Evolutionary conservation across 2,113 vertebrate species (phyloP), one percentile per base, ranked within the genome.

Genomic region (Lichenostomus cassidix): DNA sequence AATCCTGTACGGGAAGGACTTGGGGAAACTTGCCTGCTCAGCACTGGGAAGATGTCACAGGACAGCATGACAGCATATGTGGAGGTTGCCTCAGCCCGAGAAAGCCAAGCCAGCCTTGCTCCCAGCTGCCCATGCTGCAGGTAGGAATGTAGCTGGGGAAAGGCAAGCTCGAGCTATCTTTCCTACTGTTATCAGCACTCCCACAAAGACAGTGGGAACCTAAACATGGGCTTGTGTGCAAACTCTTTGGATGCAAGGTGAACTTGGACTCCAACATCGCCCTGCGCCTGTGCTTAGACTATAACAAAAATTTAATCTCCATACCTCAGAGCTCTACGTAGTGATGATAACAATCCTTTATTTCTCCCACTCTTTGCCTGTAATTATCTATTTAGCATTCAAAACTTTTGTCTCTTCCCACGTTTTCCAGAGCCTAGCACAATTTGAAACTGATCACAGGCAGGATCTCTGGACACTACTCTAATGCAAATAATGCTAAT

Each of bases 321-420:
- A 58, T 59, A 92, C 59, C 78, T 83, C 90, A 60, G 39, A 75
- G 83, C 63, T 67, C 52, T 81, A 67, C 11, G 29, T 56, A 92
- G 92, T 0, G 1, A 29, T 82, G 82, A 95, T 95, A 96, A 84
- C 60, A 92, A 84, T 64, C 60, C 79, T 95, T 80, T 83, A 81
- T 75, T 95, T 94, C 83, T 92, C 68, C 88, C 76, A 75, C 73
- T 14, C 71, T 83, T 89, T 94, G 49, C 83, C 90, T 96, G 73
- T 96, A 96, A 97, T 96, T 95, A 89, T 68, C 92, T 86, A 41
- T 90, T 87, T 93, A 94, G 7, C 68, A 71, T 90, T 92, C 88
- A 92, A 93, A 93, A 90, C 64, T 93, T 95, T 89, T 96, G 73
- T 93, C 52, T 96, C 76, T 94, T 95, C 83, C 79, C 92, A 94